These are phyloP conservation scores for Bubo bubo DNA, from an alignment of 2,113 vertebrate genomes.

Conservation along the genomic window DNA sequence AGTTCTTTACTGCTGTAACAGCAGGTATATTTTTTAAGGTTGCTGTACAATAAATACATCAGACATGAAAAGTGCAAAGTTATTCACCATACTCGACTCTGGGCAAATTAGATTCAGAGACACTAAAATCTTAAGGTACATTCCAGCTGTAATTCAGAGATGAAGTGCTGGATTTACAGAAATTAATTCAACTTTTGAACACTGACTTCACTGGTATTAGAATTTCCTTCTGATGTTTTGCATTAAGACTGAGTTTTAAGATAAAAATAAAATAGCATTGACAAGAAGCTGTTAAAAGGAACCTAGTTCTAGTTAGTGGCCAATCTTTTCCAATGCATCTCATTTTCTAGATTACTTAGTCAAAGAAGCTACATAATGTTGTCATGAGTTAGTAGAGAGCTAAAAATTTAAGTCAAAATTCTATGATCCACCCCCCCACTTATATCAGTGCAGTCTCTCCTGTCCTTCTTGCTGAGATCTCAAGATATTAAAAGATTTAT, in stretches of 20 bases:
- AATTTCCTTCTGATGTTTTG: not conserved
- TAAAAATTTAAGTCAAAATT: not conserved
- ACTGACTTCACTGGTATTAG: not conserved
- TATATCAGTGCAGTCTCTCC: not conserved
- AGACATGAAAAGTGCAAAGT: not conserved
- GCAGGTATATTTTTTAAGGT: not conserved
- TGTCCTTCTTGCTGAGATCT: not conserved
- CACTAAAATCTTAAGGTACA: not conserved
- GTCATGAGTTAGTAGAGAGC: not conserved
- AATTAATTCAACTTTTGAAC: not conserved
- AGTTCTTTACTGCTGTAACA: not conserved
- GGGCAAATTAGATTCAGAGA: not conserved
- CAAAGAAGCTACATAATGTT: not conserved
- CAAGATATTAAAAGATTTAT: not conserved
- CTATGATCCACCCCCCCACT: not conserved
- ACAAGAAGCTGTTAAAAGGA: not conserved
- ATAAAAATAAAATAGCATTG: not conserved
- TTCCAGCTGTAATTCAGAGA: not conserved
- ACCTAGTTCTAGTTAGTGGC: not conserved
- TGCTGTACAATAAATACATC: not conserved
- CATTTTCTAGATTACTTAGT: not conserved
- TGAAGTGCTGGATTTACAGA: not conserved
- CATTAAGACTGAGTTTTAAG: not conserved
- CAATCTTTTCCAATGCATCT: not conserved
- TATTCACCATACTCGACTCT: not conserved